A percentile compares a stretch with the other conserved stretches of the same genome.
Evolutionary conservation across 2,797 vertebrate species (phyloP).

Genomic region (Epinephelus malabaricus): DNA sequence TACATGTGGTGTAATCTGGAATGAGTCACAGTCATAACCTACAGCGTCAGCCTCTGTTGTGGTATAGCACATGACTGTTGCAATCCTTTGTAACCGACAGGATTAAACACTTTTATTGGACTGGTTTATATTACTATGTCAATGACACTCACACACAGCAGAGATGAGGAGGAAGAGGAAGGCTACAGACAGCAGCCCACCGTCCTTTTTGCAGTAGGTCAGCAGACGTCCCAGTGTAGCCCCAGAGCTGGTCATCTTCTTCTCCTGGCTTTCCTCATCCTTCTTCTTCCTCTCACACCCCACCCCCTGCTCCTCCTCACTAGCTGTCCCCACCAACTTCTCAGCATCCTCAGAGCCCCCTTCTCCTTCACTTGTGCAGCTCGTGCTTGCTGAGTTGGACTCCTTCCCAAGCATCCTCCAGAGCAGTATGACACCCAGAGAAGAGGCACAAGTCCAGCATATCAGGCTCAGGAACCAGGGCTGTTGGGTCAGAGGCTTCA

Average conservation of each 20-base stretch:
- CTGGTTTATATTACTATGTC: too few species aligned
- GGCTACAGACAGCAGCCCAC: conserved; percentile 87
- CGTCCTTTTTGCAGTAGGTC: conserved; percentile 90
- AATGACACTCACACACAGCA: conserved; percentile 90
- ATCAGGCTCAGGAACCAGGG: conserved; percentile 93
- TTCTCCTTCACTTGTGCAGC: conserved; percentile 9
- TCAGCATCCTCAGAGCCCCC: conserved; percentile 68
- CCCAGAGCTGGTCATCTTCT: conserved; percentile 81
- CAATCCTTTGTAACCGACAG: too few species aligned
- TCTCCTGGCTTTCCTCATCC: conserved; percentile 10
- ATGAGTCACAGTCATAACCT: neutral
- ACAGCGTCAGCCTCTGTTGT: neutral
- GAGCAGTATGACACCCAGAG: conserved; percentile 80
- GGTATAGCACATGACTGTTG: too few species aligned
- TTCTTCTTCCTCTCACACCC: conserved; percentile 20
- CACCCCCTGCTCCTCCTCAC: conserved; percentile 63
- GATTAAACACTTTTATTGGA: too few species aligned
- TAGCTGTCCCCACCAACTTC: conserved; percentile 73
- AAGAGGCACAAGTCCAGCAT: conserved; percentile 90
- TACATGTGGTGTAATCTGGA: neutral
- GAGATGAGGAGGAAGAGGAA: conserved; percentile 92
- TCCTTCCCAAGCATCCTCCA: conserved; percentile 89
- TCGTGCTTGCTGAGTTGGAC: conserved; percentile 9
- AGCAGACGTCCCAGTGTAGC: conserved; percentile 93
- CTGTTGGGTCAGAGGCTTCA: conserved; percentile 80